Evolutionary conservation across 1,140 invertebrate genomes (phyloP).

Genomic region (Radopholus similis): DNA sequence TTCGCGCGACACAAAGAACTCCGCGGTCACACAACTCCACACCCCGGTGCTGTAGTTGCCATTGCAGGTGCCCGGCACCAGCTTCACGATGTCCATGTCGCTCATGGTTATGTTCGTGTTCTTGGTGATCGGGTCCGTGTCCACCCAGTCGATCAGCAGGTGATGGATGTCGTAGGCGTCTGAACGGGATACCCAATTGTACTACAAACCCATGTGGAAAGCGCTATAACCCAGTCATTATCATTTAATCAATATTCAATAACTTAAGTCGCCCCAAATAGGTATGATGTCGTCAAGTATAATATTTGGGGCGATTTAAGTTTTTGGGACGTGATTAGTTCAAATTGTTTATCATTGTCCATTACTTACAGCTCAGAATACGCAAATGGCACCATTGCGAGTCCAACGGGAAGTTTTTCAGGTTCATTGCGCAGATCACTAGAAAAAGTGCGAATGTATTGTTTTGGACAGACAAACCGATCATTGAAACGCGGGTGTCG

Average conservation of each 20-base stretch:
- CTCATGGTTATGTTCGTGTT: conserved; percentile 47
- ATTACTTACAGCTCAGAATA: conserved; percentile 67
- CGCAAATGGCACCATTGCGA: conserved; percentile 68
- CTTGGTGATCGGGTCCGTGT: conserved; percentile 47
- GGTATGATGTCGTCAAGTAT: no score
- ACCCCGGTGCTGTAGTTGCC: conserved; percentile 56
- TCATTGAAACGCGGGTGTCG: conserved; percentile 63
- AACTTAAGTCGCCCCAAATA: no score
- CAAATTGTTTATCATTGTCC: no score
- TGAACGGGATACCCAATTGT: conserved; percentile 5
- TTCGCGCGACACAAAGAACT: conserved; percentile 78
- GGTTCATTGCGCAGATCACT: conserved; percentile 61
- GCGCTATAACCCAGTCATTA: no score
- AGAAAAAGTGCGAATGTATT: background rate
- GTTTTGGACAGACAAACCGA: conserved; percentile 61
- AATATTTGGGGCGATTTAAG: no score
- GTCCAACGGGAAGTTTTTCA: conserved; percentile 41
- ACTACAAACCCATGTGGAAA: no score
- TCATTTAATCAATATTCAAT: background rate
- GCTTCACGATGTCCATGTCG: conserved; percentile 50
- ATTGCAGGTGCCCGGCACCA: conserved; percentile 53
- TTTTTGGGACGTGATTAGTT: no score
- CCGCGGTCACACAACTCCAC: conserved; percentile 69
- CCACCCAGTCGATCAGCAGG: conserved; percentile 48
- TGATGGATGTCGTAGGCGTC: conserved; percentile 58